Percentiles rank a stretch among this genome's conserved stretches.
These are phyloP conservation scores for Biston stratarius DNA, from an alignment of 2,888 invertebrate genomes.

Conservation along the genomic window DNA sequence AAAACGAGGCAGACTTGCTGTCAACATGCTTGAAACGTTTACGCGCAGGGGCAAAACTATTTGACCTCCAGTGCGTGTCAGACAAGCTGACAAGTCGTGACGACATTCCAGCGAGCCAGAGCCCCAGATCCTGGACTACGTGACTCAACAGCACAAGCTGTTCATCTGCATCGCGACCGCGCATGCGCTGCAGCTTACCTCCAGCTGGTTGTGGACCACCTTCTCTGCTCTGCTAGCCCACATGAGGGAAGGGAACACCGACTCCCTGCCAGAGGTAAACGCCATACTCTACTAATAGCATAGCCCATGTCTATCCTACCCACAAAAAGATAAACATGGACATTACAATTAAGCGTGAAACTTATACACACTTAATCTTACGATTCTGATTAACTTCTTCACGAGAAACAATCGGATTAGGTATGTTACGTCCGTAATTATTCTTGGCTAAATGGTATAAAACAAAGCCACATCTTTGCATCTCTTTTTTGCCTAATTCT, in stretches of 20 bases:
- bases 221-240: conserved; percentile 91
- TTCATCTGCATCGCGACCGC: conserved; percentile 94
- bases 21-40: too few species aligned
- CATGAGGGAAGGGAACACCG: conserved; percentile 91
- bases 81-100: not conserved
- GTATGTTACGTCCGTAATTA: too few species aligned
- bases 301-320: too few species aligned
- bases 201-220: conserved; percentile 92
- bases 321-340: not conserved
- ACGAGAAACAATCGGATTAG: too few species aligned
- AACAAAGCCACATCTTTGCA: too few species aligned
- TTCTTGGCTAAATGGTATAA: too few species aligned
- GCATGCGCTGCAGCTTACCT: conserved; percentile 91
- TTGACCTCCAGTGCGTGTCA: too few species aligned
- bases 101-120: conserved; percentile 89
- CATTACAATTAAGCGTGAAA: not conserved
- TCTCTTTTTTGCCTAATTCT: too few species aligned
- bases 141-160: conserved; percentile 96
- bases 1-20: too few species aligned
- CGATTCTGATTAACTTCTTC: too few species aligned
- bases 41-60: too few species aligned
- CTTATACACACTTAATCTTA: too few species aligned
- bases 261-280: conserved; percentile 92
- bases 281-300: not conserved
- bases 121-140: conserved; percentile 95